Percentiles rank a stretch among this genome's conserved stretches.
Conservation (phyloP, 2,113 vertebrate species). For the Thunnus thynnus region DNA sequence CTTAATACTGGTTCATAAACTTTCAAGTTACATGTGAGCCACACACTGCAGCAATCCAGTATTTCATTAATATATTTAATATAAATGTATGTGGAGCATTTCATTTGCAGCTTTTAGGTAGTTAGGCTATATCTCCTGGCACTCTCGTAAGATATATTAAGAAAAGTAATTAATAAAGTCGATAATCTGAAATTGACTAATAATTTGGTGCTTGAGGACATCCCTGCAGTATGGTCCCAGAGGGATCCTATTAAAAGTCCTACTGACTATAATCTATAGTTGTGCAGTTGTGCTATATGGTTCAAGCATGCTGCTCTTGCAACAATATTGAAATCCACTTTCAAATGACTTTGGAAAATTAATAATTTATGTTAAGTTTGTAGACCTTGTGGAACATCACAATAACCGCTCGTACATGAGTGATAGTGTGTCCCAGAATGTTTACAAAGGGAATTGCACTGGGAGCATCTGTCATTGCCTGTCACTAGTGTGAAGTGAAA, state of each 20-base stretch:
- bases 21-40: constrained; percentile 33
- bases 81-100: constrained; percentile 66
- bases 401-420: constrained; percentile 29
- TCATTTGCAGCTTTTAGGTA: constrained; percentile 67
- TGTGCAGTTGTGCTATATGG: constrained; percentile 52
- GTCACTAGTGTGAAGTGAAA: constrained; percentile 70
- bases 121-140: constrained; percentile 72
- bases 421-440: constrained; percentile 58
- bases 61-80: constrained; percentile 60
- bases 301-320: constrained; percentile 52
- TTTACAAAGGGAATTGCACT: constrained; percentile 72
- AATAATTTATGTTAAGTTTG: constrained; percentile 57
- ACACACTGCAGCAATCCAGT: constrained; percentile 24
- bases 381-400: constrained; percentile 43
- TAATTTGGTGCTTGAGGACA: constrained; percentile 79
- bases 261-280: constrained; percentile 65
- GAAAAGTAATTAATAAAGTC: constrained; percentile 81
- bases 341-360: constrained; percentile 77
- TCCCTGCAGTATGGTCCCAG: constrained; percentile 64
- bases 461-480: constrained; percentile 74
- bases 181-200: constrained; percentile 79
- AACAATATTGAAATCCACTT: constrained; percentile 68
- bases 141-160: constrained; percentile 76
- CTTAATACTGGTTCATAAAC: constrained; percentile 38
- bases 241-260: constrained; percentile 71